Percentiles rank a stretch among this genome's conserved stretches.
Evolutionary conservation across 2,888 invertebrate genomes (phyloP).

Genomic region (Pasiphila rectangulata): DNA sequence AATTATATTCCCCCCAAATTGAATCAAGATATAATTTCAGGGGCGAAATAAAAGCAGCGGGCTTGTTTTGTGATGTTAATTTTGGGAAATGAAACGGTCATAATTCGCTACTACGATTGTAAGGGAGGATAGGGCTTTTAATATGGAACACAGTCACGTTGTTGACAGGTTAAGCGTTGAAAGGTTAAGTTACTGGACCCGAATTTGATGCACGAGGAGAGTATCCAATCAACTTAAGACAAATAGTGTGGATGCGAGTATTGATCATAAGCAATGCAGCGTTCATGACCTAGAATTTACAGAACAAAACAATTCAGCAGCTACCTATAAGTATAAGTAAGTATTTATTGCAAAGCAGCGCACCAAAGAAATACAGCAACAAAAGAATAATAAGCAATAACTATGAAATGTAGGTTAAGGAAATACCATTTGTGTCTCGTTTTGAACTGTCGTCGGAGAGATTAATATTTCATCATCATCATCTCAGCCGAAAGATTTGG

Average conservation of each 20-base stretch:
- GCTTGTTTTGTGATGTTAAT: constrained; percentile 53
- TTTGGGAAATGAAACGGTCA: constrained; percentile 38
- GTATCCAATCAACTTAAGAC: not conserved
- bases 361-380: not conserved
- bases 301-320: too few species aligned
- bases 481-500: too few species aligned
- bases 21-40: constrained; percentile 54
- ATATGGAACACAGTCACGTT: constrained; percentile 12
- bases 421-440: constrained; percentile 1
- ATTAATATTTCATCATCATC: too few species aligned
- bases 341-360: not conserved
- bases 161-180: not conserved
- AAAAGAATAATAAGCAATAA: constrained; percentile 9
- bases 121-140: constrained; percentile 17
- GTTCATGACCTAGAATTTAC: too few species aligned
- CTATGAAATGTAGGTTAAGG: constrained; percentile 13
- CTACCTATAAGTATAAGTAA: too few species aligned
- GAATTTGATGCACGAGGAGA: not conserved
- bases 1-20: constrained; percentile 56
- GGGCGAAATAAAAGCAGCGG: constrained; percentile 44
- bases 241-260: too few species aligned
- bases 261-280: too few species aligned
- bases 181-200: constrained; percentile 8
- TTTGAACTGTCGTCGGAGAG: not conserved
- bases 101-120: constrained; percentile 22